Evolutionary conservation across 2,113 vertebrate genomes (phyloP).

Genomic region (Empidonax alnorum): DNA sequence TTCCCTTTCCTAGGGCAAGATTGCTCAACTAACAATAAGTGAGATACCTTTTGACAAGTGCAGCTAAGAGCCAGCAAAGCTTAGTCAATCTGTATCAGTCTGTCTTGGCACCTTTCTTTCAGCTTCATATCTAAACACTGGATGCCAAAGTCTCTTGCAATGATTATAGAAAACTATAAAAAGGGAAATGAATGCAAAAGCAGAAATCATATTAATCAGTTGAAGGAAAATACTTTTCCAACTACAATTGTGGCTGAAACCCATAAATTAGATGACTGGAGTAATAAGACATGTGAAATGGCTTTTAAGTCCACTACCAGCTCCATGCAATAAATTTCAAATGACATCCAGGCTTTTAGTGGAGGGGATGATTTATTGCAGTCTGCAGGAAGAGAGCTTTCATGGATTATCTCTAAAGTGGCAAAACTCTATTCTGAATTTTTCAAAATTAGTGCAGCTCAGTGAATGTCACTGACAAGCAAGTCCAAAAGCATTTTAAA

Average conservation of each 20-base stretch:
- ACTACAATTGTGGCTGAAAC: constrained; percentile 73
- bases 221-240: constrained; percentile 73
- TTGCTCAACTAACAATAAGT: constrained; percentile 69
- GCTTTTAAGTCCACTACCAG: constrained; percentile 82
- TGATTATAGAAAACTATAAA: not conserved
- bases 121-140: constrained; percentile 16
- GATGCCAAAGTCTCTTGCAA: constrained; percentile 24
- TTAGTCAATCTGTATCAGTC: constrained; percentile 62
- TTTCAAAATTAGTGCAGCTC: constrained; percentile 79
- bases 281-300: constrained; percentile 83
- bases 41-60: constrained; percentile 74
- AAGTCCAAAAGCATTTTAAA: constrained; percentile 43
- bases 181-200: constrained; percentile 59
- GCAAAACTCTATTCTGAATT: constrained; percentile 80
- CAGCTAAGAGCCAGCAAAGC: constrained; percentile 65
- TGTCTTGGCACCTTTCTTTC: constrained; percentile 54
- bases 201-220: constrained; percentile 73
- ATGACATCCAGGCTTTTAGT: constrained; percentile 82
- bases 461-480: constrained; percentile 69
- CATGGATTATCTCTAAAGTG: constrained; percentile 82
- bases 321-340: constrained; percentile 83
- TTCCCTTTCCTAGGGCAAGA: constrained; percentile 71
- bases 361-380: constrained; percentile 80
- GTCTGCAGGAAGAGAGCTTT: constrained; percentile 78
- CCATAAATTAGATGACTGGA: constrained; percentile 83